These are phyloP conservation scores for Craterocephalus amniculus DNA, from an alignment of 2,797 vertebrate species.

Conservation along the genomic window DNA sequence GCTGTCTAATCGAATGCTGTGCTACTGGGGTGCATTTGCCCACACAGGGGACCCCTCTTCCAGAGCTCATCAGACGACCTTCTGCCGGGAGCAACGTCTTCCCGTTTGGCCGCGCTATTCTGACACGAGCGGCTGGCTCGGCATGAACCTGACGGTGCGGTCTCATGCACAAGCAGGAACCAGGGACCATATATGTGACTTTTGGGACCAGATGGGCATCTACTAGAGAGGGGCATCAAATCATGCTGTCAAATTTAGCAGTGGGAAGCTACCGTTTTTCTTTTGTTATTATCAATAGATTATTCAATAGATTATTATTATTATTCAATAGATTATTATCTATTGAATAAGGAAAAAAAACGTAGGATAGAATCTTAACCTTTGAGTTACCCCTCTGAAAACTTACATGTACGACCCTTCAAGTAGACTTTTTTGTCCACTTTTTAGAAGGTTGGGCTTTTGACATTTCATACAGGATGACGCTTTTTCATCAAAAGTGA, in stretches of 20 bases:
- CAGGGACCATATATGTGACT: constrained; percentile 78
- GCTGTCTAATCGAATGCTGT: constrained; percentile 81
- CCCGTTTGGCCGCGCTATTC: constrained; percentile 78
- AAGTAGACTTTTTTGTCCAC: too few relatives aligned
- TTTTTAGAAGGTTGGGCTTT: too few relatives aligned
- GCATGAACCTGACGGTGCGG: constrained; percentile 81
- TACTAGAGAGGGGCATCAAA: constrained; percentile 59
- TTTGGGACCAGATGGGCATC: constrained; percentile 82
- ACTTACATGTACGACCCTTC: too few relatives aligned
- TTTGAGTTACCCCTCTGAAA: too few relatives aligned
- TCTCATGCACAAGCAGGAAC: constrained; percentile 71
- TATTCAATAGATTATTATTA: too few relatives aligned
- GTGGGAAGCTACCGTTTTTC: background rate
- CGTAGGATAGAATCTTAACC: background rate
- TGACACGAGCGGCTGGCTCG: constrained; percentile 65
- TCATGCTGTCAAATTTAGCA: constrained; percentile 1
- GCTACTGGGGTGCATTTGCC: constrained; percentile 82
- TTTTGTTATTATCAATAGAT: too few relatives aligned
- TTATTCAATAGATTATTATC: too few relatives aligned
- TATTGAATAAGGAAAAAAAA: background rate
- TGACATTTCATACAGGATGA: too few relatives aligned
- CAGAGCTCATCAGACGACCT: constrained; percentile 60
- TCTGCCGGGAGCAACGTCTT: constrained; percentile 74
- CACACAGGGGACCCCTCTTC: constrained; percentile 77
- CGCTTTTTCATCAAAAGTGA: too few relatives aligned